Base-by-base conservation (phyloP, 2,888 invertebrate species). In the Pseudanteris insignis region DNA sequence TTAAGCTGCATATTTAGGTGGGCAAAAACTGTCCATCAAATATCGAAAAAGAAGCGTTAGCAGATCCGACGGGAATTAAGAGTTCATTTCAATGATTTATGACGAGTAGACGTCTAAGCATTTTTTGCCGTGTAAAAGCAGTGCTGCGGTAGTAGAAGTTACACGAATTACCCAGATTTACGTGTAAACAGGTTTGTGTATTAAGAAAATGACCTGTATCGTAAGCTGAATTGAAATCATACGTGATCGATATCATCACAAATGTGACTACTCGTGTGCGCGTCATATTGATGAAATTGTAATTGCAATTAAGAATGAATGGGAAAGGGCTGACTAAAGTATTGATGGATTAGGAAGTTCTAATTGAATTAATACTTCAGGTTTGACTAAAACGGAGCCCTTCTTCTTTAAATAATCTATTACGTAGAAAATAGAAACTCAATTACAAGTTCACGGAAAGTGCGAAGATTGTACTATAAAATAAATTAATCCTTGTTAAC, bases 21-120 rank as follows among this genome's bases (percentile, higher is more conserved):
- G 18, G 18, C 18, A 18, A 18, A 18, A 18, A 18, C 6, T 18
- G 18, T 18, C 18, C 18, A 18, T 18, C 18, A 6, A 18, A 18
- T 9, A 26, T 26, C 26, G n/a, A 9, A 26, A 38, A 13, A 26
- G 37, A 36, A 48, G 32, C 47, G 30, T 57, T 57, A 41, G 48
- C 57, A 43, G 47, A 48, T 50, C 38, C 57, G 38, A 58, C 36
- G 38, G 43, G 44, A 58, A 58, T 58, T 58, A 50, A 43, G 44
- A 30, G 43, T 58, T 58, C 50, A 58, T 58, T 38, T 58, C 30
- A 50, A 44, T 25, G 48, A 58, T 58, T 50, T 50, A 58, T 38
- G 15, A 37, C 47, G 24, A 13, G 13, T 18, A 3, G 18, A 6
- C 6, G 18, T 18, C 18, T 3, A 6, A 6, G 18, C 18, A 18